Evolutionary conservation across 2,888 invertebrate genomes (phyloP), one percentile per base, ranked within the genome.

Genomic region (Argyresthia goedartella): DNA sequence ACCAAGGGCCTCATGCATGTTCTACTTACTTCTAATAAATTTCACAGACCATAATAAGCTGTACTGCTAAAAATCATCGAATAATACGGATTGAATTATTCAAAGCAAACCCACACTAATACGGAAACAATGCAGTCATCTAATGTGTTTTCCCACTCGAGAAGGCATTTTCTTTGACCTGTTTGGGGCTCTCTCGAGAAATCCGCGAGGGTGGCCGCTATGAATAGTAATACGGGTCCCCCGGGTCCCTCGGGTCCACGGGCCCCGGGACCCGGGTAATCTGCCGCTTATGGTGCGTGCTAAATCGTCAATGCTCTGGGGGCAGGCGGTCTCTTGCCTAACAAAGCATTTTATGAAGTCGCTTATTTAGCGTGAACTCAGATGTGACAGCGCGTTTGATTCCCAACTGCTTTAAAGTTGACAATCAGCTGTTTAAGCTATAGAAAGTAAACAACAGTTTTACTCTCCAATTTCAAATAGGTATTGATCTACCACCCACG

Each of bases 281-380:
- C 60, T 62, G 69, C 71, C 72, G 76, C 81, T 81, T 84, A 85
- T 81, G 82, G 85, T 77, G 81, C 82, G 81, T 82, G 75, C 76
- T 73, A 84, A 86, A 86, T 86, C 78, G 79, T 79, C 81, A 73
- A 79, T 76, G 74, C 80, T 73, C 81, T 57, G 55, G 73, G 78
- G 80, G 67, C 60, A 65, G 60, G 60, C 60, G 59, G 35, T 45
- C 62, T 59, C 51, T 35, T 13, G 59, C 61, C 73, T 75, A 76
- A 79, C 71, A 67, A 71, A 73, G 75, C 70, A 67, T 76, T 77
- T 75, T 69, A 76, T 70, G 67, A 69, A 61, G 63, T 67, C 64
- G 66, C 67, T 71, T 58, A 68, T 56, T 39, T 4, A n/a, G n/a
- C n/a, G 25, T 25, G 25, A 25, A 25, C 25, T 25, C 25, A 25